These are phyloP conservation scores for Philhelius pedissequus DNA, from an alignment of 2,888 invertebrate species.

Conservation along the genomic window DNA sequence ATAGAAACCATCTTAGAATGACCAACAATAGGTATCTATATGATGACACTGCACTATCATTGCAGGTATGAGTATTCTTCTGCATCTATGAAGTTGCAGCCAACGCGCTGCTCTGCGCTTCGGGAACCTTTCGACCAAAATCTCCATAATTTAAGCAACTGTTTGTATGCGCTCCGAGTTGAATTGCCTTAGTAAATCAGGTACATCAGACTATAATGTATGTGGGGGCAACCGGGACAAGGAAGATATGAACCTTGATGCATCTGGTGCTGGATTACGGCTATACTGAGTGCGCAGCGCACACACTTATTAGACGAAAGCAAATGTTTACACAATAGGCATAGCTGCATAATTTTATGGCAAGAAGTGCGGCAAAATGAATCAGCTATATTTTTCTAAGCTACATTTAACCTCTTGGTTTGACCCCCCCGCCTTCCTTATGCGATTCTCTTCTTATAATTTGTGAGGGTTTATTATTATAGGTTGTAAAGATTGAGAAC, in stretches of 20 bases:
- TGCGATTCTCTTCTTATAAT: conserved; percentile 5
- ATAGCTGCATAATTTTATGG: conserved; percentile 66
- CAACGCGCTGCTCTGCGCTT: not conserved
- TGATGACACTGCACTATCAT: conserved; percentile 39
- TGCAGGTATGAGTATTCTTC: conserved; percentile 5
- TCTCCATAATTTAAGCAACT: conserved; percentile 53
- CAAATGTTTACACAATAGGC: conserved; percentile 65
- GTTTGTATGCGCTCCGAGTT: conserved; percentile 4
- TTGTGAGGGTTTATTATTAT: not conserved
- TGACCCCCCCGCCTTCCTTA: no score
- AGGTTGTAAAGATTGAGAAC: not conserved
- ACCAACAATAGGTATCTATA: conserved; percentile 43
- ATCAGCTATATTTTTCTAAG: not conserved
- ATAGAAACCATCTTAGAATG: conserved; percentile 51
- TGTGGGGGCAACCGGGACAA: conserved; percentile 12
- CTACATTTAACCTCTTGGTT: not conserved
- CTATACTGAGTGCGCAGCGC: not conserved
- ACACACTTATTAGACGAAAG: conserved; percentile 60
- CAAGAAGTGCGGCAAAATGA: conserved; percentile 39
- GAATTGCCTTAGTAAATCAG: conserved; percentile 61
- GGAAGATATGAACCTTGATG: conserved; percentile 7
- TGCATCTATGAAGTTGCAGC: not conserved
- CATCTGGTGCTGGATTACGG: conserved; percentile 16
- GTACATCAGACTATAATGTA: conserved; percentile 29
- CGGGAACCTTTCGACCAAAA: conserved; percentile 26